phyloP scores from a whole-genome alignment of 2,888 invertebrate genomes.

The Acholoe squamosa region DNA sequence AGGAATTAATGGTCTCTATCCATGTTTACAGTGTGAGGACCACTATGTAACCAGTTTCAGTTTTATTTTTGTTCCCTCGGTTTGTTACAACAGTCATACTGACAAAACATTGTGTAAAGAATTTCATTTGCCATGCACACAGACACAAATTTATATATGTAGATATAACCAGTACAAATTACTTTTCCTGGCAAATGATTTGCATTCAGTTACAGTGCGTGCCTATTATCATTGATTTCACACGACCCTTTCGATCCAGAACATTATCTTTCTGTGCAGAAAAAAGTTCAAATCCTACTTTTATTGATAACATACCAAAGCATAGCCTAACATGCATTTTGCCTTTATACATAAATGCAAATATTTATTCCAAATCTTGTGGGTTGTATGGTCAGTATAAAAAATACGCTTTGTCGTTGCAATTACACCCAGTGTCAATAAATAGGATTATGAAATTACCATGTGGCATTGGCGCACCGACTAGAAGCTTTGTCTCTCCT shows the following conservation, averaged over 20 bases:
- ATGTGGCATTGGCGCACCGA: not conserved
- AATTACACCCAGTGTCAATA: not conserved
- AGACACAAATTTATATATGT: too few species aligned
- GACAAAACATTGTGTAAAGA: too few species aligned
- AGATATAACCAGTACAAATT: not conserved
- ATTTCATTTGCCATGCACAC: too few species aligned
- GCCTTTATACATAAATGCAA: conserved; percentile 3
- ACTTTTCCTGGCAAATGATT: not conserved
- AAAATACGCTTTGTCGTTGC: conserved; percentile 12
- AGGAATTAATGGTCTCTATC: too few species aligned
- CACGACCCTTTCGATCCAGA: too few species aligned
- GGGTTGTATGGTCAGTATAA: not conserved
- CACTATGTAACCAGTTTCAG: too few species aligned
- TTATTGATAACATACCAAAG: not conserved
- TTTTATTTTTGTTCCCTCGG: too few species aligned
- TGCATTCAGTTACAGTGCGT: not conserved
- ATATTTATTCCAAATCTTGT: conserved; percentile 21
- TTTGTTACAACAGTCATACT: too few species aligned
- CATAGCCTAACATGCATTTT: not conserved
- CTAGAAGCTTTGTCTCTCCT: not conserved
- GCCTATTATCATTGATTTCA: too few species aligned
- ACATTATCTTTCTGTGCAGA: too few species aligned
- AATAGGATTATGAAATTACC: not conserved
- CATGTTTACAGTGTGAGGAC: too few species aligned
- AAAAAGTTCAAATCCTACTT: too few species aligned